Evolutionary conservation across 2,113 vertebrate species (phyloP), one percentile per base, ranked within the genome.

Genomic region (Perca schrenkii): DNA sequence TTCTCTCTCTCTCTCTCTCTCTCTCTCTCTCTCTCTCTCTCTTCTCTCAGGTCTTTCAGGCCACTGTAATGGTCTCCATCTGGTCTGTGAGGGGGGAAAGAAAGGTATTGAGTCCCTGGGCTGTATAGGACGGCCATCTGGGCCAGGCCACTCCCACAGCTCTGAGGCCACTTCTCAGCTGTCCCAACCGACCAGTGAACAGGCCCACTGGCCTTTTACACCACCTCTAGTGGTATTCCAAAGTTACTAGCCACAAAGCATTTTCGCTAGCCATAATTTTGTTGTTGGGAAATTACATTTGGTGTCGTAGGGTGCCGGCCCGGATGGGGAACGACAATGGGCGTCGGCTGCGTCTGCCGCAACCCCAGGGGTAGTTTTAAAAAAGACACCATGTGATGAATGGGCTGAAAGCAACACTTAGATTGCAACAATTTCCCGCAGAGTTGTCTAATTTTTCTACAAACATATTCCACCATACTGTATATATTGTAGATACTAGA

Each of bases 61-160:
- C 80, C 80, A 89, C 83, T 86, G 88, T 91, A 93, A 93, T 88
- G 79, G 86, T 79, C 90, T 92, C 88, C 87, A 93, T 94, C 92
- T 94, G 94, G 87, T 76, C 84, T 93, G 86, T 77, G 22, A 79
- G 85, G 82, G 65, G 73, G 66, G 53, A 31, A 36, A 77, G 76
- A 84, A 83, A 82, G 83, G 83, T 89, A 93, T 93, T 94, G 87
- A 92, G 91, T 91, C 64, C 46, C 79, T 72, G 58, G 69, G 79
- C 83, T 91, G 89, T 91, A 90, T 86, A 77, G 89, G 83, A 82
- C 61, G 47, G 83, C 94, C 94, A 94, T 95, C 94, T 95, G 94
- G 92, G 89, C 87, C 6, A 11, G 64, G 82, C 82, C 86, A 75
- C 86, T 91, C 86, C 88, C 84, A 83, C 71, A 68, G 68, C 73